Evolutionary conservation across 2,113 vertebrate genomes (phyloP).

Genomic region (Motacilla alba): DNA sequence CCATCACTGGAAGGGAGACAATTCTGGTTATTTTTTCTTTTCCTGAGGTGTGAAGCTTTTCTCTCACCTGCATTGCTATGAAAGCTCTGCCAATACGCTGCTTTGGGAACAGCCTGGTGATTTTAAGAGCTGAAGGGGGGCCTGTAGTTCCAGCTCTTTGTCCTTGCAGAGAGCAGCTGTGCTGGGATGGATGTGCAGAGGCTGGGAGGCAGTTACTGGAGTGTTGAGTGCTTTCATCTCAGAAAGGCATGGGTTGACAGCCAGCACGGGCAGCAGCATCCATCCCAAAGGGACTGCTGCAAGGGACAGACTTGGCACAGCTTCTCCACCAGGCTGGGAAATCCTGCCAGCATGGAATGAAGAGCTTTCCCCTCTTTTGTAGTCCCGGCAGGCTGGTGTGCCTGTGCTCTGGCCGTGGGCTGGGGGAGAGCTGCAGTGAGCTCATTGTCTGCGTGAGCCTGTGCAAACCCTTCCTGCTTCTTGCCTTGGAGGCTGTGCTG

Average conservation of each 20-base stretch:
- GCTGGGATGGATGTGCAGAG: not conserved
- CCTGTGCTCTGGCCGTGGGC: not conserved
- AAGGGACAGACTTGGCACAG: not conserved
- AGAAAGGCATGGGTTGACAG: not conserved
- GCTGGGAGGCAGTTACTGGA: not conserved
- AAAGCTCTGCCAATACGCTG: not conserved
- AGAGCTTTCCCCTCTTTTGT: not conserved
- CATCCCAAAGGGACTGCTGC: not conserved
- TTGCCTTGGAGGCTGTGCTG: not conserved
- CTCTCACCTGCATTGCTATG: not conserved
- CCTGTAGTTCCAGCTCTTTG: not conserved
- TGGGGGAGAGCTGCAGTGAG: not conserved
- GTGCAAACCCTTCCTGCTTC: not conserved
- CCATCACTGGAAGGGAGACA: not conserved
- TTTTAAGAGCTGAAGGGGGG: not conserved
- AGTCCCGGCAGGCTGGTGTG: not conserved
- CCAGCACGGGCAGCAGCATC: not conserved
- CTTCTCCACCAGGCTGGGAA: not conserved
- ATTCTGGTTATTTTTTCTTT: not conserved
- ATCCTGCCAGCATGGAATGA: fast-evolving
- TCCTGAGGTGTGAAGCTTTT: not conserved
- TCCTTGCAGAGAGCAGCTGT: not conserved
- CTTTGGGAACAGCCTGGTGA: not conserved
- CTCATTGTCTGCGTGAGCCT: not conserved
- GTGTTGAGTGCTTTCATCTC: not conserved